Base-by-base conservation (phyloP, 1,140 invertebrate species). In the Nautilus pompilius region DNA sequence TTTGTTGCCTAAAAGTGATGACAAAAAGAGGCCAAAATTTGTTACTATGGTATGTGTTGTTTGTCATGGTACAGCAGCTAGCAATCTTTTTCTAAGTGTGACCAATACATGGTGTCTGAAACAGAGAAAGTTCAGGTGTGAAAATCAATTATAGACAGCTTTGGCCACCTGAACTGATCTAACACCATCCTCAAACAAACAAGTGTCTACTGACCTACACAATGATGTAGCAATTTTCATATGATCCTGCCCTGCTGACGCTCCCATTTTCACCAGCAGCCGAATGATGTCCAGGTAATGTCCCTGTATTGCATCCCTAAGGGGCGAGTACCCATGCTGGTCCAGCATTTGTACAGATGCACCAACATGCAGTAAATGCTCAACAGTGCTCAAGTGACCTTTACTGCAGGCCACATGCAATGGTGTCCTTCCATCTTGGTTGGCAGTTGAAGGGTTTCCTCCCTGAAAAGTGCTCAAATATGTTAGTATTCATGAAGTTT, bases 261-360 rank as follows among this genome's bases (percentile, higher is more conserved):
- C 89, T 0, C 90, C 90, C 70, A 88, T 89, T 57, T 87, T 82
- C 10, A 86, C 74, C 0, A 91, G 73, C 2, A 84, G 53, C n/a
- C 65, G 55, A 55, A 81, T 71, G 56, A 80, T 69, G 53, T 74
- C 77, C 54, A 69, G 60, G 58, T 76, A 65, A 60, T 77, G 71
- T 32, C 69, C 60, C 13, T 71, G 48, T 6, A 83, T 68, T 13
- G 80, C 80, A 66, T 79, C 74, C 51, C 75, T 72, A 22, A 83
- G 62, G 28, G 81, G 79, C 10, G 76, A 78, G 58, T 74, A 67
- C 10, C 70, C 69, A 24, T 77, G 84, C 78, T 84, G 84, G 71
- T 92, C 91, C 74, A 88, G 88, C 34, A 87, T 82, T 69, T 95
- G 93, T n/a, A 96, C 91, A 57, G 88, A 91, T 0, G 91, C 92